phyloP scores from a whole-genome alignment of 2,797 vertebrate species.

The Corythornis leucogaster region DNA sequence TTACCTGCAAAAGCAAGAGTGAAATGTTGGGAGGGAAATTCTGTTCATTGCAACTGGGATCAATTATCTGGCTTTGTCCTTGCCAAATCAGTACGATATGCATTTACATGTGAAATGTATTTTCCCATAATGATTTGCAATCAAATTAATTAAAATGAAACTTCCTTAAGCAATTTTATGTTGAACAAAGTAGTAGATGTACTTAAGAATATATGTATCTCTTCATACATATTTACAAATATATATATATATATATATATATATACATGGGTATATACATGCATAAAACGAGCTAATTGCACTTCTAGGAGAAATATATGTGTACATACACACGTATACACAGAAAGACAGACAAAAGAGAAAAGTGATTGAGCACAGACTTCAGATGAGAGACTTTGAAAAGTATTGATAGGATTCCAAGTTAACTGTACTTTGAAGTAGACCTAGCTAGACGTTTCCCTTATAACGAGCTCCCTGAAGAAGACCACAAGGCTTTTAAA shows the following conservation, averaged over 20 bases:
- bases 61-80: not conserved
- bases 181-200: not conserved
- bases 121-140: not conserved
- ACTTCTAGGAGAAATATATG: not conserved
- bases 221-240: not conserved
- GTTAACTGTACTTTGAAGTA: not conserved
- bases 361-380: not conserved
- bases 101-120: not conserved
- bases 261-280: no score
- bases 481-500: not conserved
- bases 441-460: not conserved
- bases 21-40: not conserved
- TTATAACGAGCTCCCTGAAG: constrained; percentile 29
- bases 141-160: not conserved
- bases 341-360: not conserved
- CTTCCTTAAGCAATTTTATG: not conserved
- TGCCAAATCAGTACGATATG: not conserved
- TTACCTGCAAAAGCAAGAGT: not conserved
- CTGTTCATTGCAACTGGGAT: not conserved
- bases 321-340: not conserved
- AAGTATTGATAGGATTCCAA: not conserved
- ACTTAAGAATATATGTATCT: not conserved
- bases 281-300: not conserved
- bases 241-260: no score
- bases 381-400: not conserved